Conservation (phyloP, 1,140 invertebrate species). For the Homarus americanus region DNA sequence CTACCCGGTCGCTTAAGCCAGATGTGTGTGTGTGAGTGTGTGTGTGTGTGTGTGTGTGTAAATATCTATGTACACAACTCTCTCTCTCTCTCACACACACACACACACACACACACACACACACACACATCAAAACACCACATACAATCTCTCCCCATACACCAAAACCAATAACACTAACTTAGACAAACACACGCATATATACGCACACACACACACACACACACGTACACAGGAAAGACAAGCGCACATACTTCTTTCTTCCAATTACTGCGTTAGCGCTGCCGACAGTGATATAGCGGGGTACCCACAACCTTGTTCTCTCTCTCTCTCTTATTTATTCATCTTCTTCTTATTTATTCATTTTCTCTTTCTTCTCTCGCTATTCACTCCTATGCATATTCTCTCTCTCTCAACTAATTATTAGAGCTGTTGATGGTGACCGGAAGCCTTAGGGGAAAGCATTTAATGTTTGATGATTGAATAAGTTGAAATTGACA, state of each 20-base stretch:
- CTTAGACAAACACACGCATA: background rate
- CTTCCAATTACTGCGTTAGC: slow-evolving; percentile 46
- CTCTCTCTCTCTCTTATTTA: slow-evolving; percentile 23
- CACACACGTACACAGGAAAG: slow-evolving; percentile 4
- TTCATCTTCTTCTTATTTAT: background rate
- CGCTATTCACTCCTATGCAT: no score
- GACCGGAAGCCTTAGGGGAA: no score
- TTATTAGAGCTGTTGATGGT: no score
- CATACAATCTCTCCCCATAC: no score
- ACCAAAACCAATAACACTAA: background rate
- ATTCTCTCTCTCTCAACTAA: slow-evolving; percentile 9
- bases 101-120: no score
- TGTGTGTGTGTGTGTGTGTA: background rate
- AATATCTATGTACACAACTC: background rate
- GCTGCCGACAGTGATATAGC: slow-evolving; percentile 25
- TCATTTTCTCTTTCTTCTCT: background rate
- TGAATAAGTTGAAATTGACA: background rate
- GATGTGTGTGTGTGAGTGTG: background rate
- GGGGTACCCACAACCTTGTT: background rate
- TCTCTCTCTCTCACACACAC: no score
- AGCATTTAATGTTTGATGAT: no score
- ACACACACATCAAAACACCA: no score
- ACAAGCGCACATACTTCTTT: slow-evolving; percentile 28
- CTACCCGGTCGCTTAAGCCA: no score
- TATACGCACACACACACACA: slow-evolving; percentile 33